Evolutionary conservation across 64 coral and sea anemone genomes (phyloP).

Genomic region (Montipora sp.): DNA sequence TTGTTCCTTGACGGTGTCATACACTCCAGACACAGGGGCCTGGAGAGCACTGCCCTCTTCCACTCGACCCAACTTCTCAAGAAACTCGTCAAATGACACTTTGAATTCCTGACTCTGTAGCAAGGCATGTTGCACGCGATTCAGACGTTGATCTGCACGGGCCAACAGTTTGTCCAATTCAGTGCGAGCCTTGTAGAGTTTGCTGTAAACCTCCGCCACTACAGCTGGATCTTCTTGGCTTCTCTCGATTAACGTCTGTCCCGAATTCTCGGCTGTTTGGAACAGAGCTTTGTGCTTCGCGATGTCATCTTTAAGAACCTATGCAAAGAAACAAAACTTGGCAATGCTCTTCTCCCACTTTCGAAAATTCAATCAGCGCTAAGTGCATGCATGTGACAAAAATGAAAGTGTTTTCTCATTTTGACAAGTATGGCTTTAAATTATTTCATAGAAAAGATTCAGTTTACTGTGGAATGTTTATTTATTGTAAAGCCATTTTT

Average conservation of each 20-base stretch:
- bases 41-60: constrained; percentile 87
- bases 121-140: constrained; percentile 83
- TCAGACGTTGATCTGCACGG: constrained; percentile 84
- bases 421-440: too few relatives aligned
- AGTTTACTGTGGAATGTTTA: too few relatives aligned
- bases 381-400: too few relatives aligned
- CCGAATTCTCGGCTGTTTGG: constrained; percentile 85
- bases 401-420: too few relatives aligned
- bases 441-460: too few relatives aligned
- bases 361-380: background rate
- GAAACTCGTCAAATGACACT: constrained; percentile 95
- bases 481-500: too few relatives aligned
- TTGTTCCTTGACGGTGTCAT: constrained; percentile 88
- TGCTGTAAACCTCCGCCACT: constrained; percentile 83
- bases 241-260: constrained; percentile 81
- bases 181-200: constrained; percentile 87
- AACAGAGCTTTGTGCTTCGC: constrained; percentile 75
- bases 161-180: constrained; percentile 79
- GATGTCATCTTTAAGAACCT: constrained; percentile 94
- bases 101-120: constrained; percentile 97
- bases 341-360: background rate
- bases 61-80: constrained; percentile 85
- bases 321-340: background rate
- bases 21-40: constrained; percentile 91
- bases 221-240: constrained; percentile 81